Evolutionary conservation across 92 coral and sea anemone genomes (phyloP).

Genomic region (Anthopleura xanthogrammica): DNA sequence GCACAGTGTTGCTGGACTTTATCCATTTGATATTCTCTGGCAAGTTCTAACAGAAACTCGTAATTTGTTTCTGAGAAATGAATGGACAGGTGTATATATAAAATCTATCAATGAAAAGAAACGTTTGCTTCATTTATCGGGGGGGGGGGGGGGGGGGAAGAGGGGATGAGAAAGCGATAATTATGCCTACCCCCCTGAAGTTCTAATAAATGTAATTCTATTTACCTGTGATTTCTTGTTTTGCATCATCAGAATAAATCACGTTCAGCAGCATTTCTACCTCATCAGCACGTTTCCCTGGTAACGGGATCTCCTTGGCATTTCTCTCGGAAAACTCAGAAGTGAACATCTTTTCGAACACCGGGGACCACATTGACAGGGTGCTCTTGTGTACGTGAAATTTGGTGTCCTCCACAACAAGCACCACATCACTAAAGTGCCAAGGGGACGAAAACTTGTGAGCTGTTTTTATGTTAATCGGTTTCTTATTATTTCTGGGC

Average conservation of each 20-base stretch:
- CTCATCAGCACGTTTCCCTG: conserved; percentile 48
- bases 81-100: too few species aligned
- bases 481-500: neutral
- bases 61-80: too few species aligned
- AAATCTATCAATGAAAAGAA: too few species aligned
- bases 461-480: too few species aligned
- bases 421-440: conserved; percentile 81
- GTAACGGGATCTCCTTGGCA: too few species aligned
- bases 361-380: conserved; percentile 88
- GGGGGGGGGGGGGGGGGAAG: too few species aligned
- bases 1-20: too few species aligned
- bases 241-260: conserved; percentile 46
- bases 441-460: conserved; percentile 73
- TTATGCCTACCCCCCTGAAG: neutral
- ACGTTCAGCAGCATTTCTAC: conserved; percentile 50
- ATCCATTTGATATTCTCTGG: too few species aligned
- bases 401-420: conserved; percentile 59
- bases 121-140: neutral
- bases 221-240: conserved; percentile 58
- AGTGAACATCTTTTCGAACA: conserved; percentile 81
- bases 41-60: too few species aligned
- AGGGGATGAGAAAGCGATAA: neutral
- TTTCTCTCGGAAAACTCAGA: conserved; percentile 56
- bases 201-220: too few species aligned
- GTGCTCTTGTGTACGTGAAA: conserved; percentile 77